Base-by-base conservation (phyloP, 2,797 vertebrate species). In the Falco concolor region DNA sequence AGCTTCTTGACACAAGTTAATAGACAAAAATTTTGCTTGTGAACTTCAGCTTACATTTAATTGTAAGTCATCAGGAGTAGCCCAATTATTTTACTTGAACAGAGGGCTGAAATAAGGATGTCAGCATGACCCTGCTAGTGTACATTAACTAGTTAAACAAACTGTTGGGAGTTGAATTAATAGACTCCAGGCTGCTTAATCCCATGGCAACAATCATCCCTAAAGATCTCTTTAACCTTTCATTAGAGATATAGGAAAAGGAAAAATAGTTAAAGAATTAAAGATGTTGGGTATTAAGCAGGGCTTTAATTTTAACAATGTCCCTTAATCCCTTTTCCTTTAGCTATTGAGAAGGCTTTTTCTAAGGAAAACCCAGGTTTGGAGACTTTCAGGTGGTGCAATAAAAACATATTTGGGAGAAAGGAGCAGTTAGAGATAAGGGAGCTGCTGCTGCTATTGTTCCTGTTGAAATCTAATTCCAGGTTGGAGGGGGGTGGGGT, bases 131-230 rank as follows among this genome's bases (percentile, higher is more conserved):
- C 38, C 73, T 89, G 63, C 25, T 23, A 30, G 67, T 40, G 25
- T 52, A 65, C 85, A 60, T n/a, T 56, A 78, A 65, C 82, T 77
- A 90, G 65, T 87, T 85, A 82, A 91, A 87, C 78, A 93, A 89
- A 94, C 77, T 70, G 74, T 49, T 87, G 84, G 81, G 75, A 92
- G 16, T 30, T 93, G 74, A 90, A 89, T 89, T 89, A 83, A 80
- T 53, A 92, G 81, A 90, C 70, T 83, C 47, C 64, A 92, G 90
- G 54, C 67, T 96, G 60, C 90, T 94, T 70, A 93, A 73, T 96
- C 89, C 90, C 90, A 93, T 95, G 92, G 84, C 75, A 93, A 95
- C 92, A 89, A 95, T 94, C 90, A 93, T 67, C 68, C 72, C 87
- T 74, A 80, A 89, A 78, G 34, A 93, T 96, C 90, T 96, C 93